Base-by-base conservation (phyloP, 2,888 invertebrate species). In the Stenolophus ochropezus region DNA sequence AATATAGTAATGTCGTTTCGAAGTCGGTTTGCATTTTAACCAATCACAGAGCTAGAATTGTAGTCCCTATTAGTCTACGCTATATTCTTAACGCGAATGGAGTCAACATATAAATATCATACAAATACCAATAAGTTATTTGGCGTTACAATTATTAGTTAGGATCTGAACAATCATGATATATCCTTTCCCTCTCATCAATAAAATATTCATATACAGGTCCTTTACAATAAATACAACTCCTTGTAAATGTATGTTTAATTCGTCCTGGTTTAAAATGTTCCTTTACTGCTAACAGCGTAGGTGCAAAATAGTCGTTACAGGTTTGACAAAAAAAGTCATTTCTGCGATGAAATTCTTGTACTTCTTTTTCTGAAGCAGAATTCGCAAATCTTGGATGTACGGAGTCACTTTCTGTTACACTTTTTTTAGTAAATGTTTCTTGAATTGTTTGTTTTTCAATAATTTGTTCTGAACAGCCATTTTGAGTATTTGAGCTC, bases 141-240 rank as follows among this genome's bases (percentile, higher is more conserved):
- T 42, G 11, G 8, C 11, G 11, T 6, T 42, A 42, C 11, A 11
- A 42, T 42, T 42, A 11, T 42, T 11, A n/a, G n/a, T n/a, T n/a
- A n/a, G n/a, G n/a, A n/a, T 79, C 80, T 78, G 77, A 69, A 74
- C 88, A 88, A 82, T 87, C 87, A 84, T 88, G 88, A 83, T 87
- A 88, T 16, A 87, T 79, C 82, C 83, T 84, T 77, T 82, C 82
- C 71, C 85, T 82, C 4, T 83, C 84, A 76, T 86, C 86, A 82
- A 86, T 84, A 58, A 82, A 84, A 84, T 88, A 89, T 71, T 86
- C 86, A 84, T 86, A 88, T 3, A 88, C 88, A 74, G 85, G 85
- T 14, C 86, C 87, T 78, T 85, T 85, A 82, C 89, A 89, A 83
- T 89, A 89, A 83, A 88, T 87, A 84, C 89, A 89, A 21, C 86